A percentile compares a stretch with the other conserved stretches of the same genome.
Evolutionary conservation across 2,888 invertebrate genomes (phyloP).

Genomic region (Rhamphomyia laevipes): DNA sequence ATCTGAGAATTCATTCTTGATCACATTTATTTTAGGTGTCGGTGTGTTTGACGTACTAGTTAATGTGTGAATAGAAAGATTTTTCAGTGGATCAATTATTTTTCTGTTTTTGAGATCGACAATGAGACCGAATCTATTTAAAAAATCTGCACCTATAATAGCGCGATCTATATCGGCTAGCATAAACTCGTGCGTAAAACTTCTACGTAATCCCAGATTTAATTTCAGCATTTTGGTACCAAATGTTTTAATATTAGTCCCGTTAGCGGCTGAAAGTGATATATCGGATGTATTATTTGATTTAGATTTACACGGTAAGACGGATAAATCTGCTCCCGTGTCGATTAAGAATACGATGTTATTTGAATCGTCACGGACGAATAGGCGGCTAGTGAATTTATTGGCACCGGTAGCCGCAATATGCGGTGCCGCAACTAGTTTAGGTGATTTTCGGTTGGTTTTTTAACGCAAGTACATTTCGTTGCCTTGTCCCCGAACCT

Average conservation of each 20-base stretch:
- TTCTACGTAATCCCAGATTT: slow-evolving; percentile 1
- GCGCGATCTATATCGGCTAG: background rate
- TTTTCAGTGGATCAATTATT: background rate
- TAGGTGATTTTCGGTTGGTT: background rate
- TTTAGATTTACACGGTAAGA: background rate
- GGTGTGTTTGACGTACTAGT: background rate
- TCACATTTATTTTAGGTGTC: background rate
- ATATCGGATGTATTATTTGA: background rate
- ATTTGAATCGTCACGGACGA: no score
- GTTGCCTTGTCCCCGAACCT: background rate
- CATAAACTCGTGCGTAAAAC: slow-evolving; percentile 3
- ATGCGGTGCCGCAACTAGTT: background rate
- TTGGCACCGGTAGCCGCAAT: background rate
- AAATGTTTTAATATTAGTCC: slow-evolving; percentile 3
- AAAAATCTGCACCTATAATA: background rate
- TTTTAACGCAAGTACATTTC: background rate
- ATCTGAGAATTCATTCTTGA: background rate
- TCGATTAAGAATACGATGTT: no score
- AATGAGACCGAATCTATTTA: background rate
- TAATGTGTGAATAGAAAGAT: background rate
- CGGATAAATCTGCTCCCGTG: background rate
- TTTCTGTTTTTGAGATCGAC: background rate
- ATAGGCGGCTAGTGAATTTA: background rate
- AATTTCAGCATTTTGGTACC: slow-evolving; percentile 1
- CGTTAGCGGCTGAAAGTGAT: slow-evolving; percentile 1